Evolutionary conservation across 2,888 invertebrate species (phyloP), one percentile per base, ranked within the genome.

Genomic region (Cephonodes hylas): DNA sequence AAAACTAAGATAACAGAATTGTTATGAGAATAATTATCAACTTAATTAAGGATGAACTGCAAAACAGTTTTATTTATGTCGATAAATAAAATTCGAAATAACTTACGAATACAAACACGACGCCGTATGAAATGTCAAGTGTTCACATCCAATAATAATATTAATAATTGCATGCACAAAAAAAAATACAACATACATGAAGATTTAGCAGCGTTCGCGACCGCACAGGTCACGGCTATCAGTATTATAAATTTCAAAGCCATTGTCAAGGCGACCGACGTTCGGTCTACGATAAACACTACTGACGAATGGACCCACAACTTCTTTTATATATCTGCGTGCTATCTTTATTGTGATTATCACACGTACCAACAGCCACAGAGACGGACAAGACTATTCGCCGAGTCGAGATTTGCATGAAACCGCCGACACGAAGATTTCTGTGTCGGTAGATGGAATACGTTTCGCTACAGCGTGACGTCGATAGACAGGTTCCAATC

Each of bases 221-320:
- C 80, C 71, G 74, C 79, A 73, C 81, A 78, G 72, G 79, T 77
- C 73, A 89, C 75, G 70, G 83, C 81, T 69, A 87, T 66, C 58
- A 89, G 70, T 75, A 78, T 76, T 68, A 86, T 70, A 74, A 79
- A 80, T 83, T 82, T 86, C 73, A 86, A 84, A 83, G 85, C 85
- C 91, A 91, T 88, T 83, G 86, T 84, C 87, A 84, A 81, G 78
- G 79, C 81, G 83, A 84, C 83, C 80, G 76, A 79, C 80, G 73
- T 79, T 80, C 77, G 81, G 80, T 78, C 75, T 78, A 79, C 74
- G 76, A 77, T 78, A 77, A 73, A 72, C 68, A 85, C 84, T 82
- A 81, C 79, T 73, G 74, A 73, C 67, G 70, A 63, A 64, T 68
- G 68, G 72, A 66, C 72, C 72, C 64, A 71, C 70, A 69, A 79